Base-by-base conservation (phyloP, 2,797 vertebrate genomes). In the Dryobates pubescens region DNA sequence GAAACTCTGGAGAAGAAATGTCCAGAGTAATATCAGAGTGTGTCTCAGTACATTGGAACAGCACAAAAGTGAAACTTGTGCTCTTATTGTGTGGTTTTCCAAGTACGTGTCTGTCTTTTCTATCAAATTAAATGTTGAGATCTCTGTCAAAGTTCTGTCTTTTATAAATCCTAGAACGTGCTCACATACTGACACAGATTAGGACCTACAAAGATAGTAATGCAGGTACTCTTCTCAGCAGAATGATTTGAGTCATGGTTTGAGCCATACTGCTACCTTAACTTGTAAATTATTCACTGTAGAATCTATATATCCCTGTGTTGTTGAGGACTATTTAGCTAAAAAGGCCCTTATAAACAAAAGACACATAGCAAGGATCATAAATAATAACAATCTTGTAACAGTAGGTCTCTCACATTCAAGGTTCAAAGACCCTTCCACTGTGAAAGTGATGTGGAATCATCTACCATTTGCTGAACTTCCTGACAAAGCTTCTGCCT, bases 401-500 rank as follows among this genome's bases (percentile, higher is more conserved):
- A 90, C 15, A 36, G 54, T 18, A 67, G 45, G 53, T 69, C 24
- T 95, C 77, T 77, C 49, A 86, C 34, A 71, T 26, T 63, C 80
- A 69, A 85, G 34, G 29, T 85, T 93, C 62, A 94, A 95, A 90
- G 65, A 17, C 30, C 86, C 45, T 88, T 92, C n/a, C 41, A 62
- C 59, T 51, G n/a, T 75, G 57, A 96, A 82, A 88, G 82, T 67
- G 34, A 72, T 70, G 22, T 70, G 57, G 69, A 85, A 69, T 89
- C 69, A 79, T 71, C 69, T 86, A 32, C 26, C 26, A 29, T 89
- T 91, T 94, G 58, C 75, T 82, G 59, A 92, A 89, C 56, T 93
- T 92, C 75, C 75, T 91, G 81, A 75, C 20, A 85, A 90, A 93
- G 47, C 34, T 83, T 56, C 79, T 87, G 86, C 83, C 78, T 89